A percentile compares a stretch with the other conserved stretches of the same genome.
Conservation (phyloP, 2,113 vertebrate genomes). For the Bostrychus sinensis region DNA sequence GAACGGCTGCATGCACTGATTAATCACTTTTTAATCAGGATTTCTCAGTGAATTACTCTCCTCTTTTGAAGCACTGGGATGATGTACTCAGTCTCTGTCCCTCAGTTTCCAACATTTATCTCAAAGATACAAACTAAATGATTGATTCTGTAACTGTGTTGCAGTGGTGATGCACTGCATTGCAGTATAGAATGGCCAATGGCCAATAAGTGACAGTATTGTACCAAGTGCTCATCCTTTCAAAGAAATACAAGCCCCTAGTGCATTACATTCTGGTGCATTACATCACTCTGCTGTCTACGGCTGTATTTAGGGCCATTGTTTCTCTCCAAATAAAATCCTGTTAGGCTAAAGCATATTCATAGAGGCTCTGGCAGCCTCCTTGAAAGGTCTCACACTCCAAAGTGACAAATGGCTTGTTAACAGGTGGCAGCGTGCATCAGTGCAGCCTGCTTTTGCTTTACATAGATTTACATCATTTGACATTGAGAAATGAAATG, state of each 20-base stretch:
- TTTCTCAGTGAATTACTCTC: slow-evolving; percentile 54
- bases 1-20: slow-evolving; percentile 42
- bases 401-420: slow-evolving; percentile 3
- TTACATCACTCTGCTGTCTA: slow-evolving; percentile 5
- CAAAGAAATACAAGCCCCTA: slow-evolving; percentile 31
- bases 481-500: slow-evolving; percentile 44
- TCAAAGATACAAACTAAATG: slow-evolving; percentile 28
- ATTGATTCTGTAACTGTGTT: slow-evolving; percentile 47
- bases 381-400: not conserved
- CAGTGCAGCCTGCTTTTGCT: slow-evolving; percentile 34
- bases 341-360: not conserved
- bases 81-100: slow-evolving; percentile 23
- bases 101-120: slow-evolving; percentile 34
- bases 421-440: slow-evolving; percentile 40
- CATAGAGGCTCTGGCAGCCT: slow-evolving; percentile 11
- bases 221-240: slow-evolving; percentile 40
- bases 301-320: slow-evolving; percentile 4
- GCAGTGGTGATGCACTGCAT: slow-evolving; percentile 58
- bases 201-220: slow-evolving; percentile 52
- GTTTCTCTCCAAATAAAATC: slow-evolving; percentile 9
- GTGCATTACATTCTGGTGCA: slow-evolving; percentile 2
- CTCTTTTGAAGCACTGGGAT: slow-evolving; percentile 32
- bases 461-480: slow-evolving; percentile 72
- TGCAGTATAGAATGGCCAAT: slow-evolving; percentile 65
- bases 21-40: slow-evolving; percentile 63